phyloP scores from a whole-genome alignment of 2,113 vertebrate species.

The Bettongia penicillata region DNA sequence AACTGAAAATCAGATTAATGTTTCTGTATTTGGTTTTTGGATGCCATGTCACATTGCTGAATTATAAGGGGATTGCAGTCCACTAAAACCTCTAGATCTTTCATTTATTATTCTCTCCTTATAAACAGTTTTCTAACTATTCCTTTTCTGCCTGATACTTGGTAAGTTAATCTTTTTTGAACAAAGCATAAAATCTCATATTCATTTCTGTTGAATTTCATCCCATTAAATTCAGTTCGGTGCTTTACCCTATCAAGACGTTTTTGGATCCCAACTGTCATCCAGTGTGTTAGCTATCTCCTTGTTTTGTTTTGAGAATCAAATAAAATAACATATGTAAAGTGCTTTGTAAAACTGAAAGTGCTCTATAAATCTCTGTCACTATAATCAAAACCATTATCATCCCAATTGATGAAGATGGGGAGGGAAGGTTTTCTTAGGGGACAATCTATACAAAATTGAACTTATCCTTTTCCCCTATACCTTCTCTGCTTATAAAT shows the following conservation, averaged over 20 bases:
- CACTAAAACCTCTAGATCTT: not conserved
- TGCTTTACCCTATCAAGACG: not conserved
- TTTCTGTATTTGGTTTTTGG: not conserved
- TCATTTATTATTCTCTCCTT: not conserved
- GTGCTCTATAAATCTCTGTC: not conserved
- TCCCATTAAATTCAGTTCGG: not conserved
- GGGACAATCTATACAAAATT: not conserved
- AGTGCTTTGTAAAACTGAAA: slow-evolving; percentile 1
- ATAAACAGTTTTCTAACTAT: not conserved
- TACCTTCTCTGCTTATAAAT: not conserved
- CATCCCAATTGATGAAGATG: not conserved
- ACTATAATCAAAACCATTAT: not conserved
- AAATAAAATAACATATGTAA: not conserved
- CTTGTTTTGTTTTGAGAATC: not conserved
- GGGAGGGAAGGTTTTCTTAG: not conserved
- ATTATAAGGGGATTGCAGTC: not conserved
- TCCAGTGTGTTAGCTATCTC: not conserved
- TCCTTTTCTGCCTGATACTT: not conserved
- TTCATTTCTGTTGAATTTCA: not conserved
- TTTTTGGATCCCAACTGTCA: slow-evolving; percentile 2
- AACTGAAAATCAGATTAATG: not conserved
- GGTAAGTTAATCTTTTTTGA: not conserved
- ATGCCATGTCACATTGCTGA: not conserved
- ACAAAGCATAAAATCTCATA: not conserved
- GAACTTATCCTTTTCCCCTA: not conserved